Base-by-base conservation (phyloP, 2,888 invertebrate genomes). In the Chromoteleia sp. region DNA sequence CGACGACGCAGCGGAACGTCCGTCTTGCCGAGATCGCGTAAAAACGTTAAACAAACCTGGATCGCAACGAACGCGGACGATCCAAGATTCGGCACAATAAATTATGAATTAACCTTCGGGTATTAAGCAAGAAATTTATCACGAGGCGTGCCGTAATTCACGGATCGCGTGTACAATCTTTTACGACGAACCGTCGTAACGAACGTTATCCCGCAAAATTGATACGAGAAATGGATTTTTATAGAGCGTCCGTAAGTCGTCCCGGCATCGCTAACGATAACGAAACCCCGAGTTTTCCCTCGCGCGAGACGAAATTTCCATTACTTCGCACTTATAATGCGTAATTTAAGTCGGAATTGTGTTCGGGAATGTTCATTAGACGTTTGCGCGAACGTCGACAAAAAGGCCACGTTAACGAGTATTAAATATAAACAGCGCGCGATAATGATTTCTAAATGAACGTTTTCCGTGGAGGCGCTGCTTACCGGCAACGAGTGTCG, bases 371-470 rank as follows among this genome's bases (percentile, higher is more conserved):
- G 52, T 52, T 30, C 30, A 52, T 52, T 52, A 30, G 52, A 30
- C 30, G 30, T 52, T 52, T 30, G 30, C 25, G n/a, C 8, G 17
- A 17, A 5, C 12, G 7, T 43, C 19, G 12, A 33, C 56, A 33
- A 21, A 59, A 61, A 61, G 30, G 39, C 10, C 39, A 15, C 43
- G 29, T 30, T 61, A 61, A 61, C 61, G 61, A 61, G 61, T 7
- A 15, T 8, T 65, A 50, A 65, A 30, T 50, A 50, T 50, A 65
- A 48, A 39, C 50, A 65, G 33, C 17, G 8, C 19, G 12, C 10
- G 59, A 71, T 71, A 59, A 71, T 61, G 59, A 71, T 71, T 71
- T 71, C 41, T 30, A 63, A 73, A 63, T 54, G 54, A 73, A 33
- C 52, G 58, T 52, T 54, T 71, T 63, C 63, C 33, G 29, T 29